These are phyloP conservation scores for Drosophila parthenogenetica DNA, from an alignment of 2,888 invertebrate genomes.

Conservation along the genomic window DNA sequence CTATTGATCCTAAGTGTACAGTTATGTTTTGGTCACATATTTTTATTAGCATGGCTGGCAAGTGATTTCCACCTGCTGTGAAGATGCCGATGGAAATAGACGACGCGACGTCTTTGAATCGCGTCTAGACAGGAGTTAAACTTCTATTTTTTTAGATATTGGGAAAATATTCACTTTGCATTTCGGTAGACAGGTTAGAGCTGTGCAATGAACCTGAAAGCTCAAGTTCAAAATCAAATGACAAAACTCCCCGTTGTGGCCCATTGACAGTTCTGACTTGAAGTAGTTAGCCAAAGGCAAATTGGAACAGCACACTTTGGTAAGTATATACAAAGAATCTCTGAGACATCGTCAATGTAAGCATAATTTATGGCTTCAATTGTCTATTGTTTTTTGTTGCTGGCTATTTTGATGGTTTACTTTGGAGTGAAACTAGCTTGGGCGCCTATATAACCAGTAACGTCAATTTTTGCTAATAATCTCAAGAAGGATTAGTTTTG, in stretches of 20 bases:
- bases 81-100: slow-evolving; percentile 26
- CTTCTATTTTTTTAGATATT: slow-evolving; percentile 30
- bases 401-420: slow-evolving; percentile 19
- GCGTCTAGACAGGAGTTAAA: slow-evolving; percentile 68
- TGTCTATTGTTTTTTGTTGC: slow-evolving; percentile 42
- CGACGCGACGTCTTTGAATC: slow-evolving; percentile 23
- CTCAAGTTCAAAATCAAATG: slow-evolving; percentile 36
- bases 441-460: slow-evolving; percentile 70
- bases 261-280: slow-evolving; percentile 7
- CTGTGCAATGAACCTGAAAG: slow-evolving; percentile 61
- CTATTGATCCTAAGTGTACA: slow-evolving; percentile 22
- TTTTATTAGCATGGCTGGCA: slow-evolving; percentile 32
- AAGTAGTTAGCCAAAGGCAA: slow-evolving; percentile 34
- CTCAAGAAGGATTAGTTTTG: slow-evolving; percentile 84
- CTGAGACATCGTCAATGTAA: slow-evolving; percentile 46
- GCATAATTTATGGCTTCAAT: slow-evolving; percentile 73
- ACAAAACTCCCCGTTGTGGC: slow-evolving; percentile 14
- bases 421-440: slow-evolving; percentile 15
- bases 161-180: slow-evolving; percentile 60
- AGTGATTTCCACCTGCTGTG: slow-evolving; percentile 64
- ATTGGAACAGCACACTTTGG: slow-evolving; percentile 47
- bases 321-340: slow-evolving; percentile 30
- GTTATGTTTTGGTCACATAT: slow-evolving; percentile 37
- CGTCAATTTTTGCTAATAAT: slow-evolving; percentile 83
- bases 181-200: slow-evolving; percentile 37